Evolutionary conservation across 2,797 vertebrate species (phyloP).

Genomic region (Scolopax rusticola): DNA sequence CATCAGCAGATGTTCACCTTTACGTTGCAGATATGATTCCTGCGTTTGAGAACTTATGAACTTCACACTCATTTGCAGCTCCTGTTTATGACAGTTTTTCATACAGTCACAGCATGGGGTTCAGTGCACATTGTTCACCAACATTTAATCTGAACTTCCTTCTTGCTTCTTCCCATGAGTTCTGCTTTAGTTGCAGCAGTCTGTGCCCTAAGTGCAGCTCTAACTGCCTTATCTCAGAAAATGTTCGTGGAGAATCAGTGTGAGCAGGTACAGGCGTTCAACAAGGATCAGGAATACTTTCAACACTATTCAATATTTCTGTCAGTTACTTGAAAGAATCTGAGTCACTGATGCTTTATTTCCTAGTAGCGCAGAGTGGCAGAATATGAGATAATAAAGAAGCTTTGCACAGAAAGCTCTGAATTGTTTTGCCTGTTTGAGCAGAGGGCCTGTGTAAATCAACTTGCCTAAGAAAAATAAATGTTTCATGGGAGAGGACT

Average conservation of each 20-base stretch:
- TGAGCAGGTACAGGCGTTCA: background rate
- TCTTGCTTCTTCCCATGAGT: background rate
- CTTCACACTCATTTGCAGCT: background rate
- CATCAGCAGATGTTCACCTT: background rate
- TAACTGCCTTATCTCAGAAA: background rate
- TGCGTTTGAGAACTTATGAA: background rate
- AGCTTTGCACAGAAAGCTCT: background rate
- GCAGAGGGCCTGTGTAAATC: background rate
- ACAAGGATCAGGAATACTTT: background rate
- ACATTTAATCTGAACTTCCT: conserved; percentile 4
- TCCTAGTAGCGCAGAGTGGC: background rate
- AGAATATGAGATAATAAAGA: background rate
- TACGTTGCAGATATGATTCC: background rate
- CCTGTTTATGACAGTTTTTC: background rate
- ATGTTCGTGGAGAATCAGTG: background rate
- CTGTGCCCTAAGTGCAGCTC: background rate
- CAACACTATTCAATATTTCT: background rate
- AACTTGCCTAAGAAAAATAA: background rate
- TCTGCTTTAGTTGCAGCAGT: background rate
- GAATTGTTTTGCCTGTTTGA: background rate
- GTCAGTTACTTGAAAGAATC: background rate
- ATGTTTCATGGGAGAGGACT: background rate
- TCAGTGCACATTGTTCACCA: background rate
- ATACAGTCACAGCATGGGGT: background rate
- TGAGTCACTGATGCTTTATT: background rate